Conservation (phyloP, 2,888 invertebrate species). For the Trichopria drosophilae region DNA sequence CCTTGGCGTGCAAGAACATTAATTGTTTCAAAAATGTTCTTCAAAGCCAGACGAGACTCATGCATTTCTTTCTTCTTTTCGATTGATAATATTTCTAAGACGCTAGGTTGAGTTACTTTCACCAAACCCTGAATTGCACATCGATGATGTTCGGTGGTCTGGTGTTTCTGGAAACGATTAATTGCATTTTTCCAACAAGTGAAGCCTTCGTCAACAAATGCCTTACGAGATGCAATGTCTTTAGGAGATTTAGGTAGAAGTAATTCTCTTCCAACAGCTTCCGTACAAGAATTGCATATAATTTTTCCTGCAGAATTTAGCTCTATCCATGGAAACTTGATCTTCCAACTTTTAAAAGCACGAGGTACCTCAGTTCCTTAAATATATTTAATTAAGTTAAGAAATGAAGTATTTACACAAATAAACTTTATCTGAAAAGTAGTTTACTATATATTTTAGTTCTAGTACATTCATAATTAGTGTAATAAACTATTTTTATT, state of each 20-base stretch:
- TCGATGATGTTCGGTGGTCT: conserved; percentile 19
- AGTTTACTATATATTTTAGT: no score
- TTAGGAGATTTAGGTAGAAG: conserved; percentile 9
- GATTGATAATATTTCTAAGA: conserved; percentile 10
- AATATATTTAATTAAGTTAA: no score
- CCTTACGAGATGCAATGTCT: conserved; percentile 11
- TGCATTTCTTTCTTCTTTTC: conserved; percentile 27
- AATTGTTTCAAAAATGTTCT: conserved; percentile 21
- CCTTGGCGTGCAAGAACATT: conserved; percentile 25
- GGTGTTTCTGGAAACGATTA: conserved; percentile 17
- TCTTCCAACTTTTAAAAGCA: no score
- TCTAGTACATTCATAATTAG: no score
- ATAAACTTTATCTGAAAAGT: no score
- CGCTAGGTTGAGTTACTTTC: conserved; percentile 14
- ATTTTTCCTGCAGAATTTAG: conserved; percentile 15
- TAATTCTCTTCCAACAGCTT: conserved; percentile 19
- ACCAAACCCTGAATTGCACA: conserved; percentile 10
- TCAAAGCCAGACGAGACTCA: conserved; percentile 19
- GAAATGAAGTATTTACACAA: no score
- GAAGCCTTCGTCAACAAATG: conserved; percentile 25
- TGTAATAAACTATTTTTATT: no score
- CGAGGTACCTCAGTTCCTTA: no score
- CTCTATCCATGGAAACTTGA: conserved; percentile 17
- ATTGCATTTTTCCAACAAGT: conserved; percentile 28
- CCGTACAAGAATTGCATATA: conserved; percentile 16